A percentile compares a stretch with the other conserved stretches of the same genome.
phyloP scores from a whole-genome alignment of 2,888 invertebrate genomes.

The Antheraea assamensis region DNA sequence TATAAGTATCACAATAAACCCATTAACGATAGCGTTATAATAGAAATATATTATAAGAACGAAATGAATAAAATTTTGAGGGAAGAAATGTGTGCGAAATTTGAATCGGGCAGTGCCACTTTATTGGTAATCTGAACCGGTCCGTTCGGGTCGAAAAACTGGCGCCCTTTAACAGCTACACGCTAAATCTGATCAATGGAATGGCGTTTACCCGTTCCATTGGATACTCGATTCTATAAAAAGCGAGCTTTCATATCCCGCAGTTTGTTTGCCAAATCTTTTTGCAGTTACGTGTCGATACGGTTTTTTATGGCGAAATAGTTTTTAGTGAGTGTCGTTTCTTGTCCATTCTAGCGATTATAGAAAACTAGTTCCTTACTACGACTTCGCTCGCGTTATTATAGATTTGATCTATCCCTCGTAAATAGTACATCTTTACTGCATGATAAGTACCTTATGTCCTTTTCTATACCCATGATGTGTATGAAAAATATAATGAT shows the following conservation, averaged over 20 bases:
- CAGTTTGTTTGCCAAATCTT: constrained; percentile 19
- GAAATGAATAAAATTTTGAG: neutral
- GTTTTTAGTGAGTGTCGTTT: constrained; percentile 3
- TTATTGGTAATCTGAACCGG: constrained; percentile 46
- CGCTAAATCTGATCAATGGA: constrained; percentile 51
- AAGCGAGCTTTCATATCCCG: constrained; percentile 27
- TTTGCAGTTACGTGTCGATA: constrained; percentile 1
- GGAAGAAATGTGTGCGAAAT: neutral
- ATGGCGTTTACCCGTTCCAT: constrained; percentile 32
- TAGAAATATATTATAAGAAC: neutral
- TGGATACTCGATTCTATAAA: constrained; percentile 35
- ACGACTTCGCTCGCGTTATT: neutral
- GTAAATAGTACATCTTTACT: no score
- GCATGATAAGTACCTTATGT: no score
- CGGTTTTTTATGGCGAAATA: neutral
- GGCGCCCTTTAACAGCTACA: constrained; percentile 32
- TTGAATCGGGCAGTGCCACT: constrained; percentile 33
- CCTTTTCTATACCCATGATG: no score
- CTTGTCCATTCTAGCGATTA: neutral
- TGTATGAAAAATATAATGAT: no score
- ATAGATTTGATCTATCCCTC: no score
- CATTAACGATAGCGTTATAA: neutral
- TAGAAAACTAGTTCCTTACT: neutral
- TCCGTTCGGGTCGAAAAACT: constrained; percentile 37
- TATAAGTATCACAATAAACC: neutral